Conservation (phyloP, 2,113 vertebrate genomes). For the Cervus canadensis region DNA sequence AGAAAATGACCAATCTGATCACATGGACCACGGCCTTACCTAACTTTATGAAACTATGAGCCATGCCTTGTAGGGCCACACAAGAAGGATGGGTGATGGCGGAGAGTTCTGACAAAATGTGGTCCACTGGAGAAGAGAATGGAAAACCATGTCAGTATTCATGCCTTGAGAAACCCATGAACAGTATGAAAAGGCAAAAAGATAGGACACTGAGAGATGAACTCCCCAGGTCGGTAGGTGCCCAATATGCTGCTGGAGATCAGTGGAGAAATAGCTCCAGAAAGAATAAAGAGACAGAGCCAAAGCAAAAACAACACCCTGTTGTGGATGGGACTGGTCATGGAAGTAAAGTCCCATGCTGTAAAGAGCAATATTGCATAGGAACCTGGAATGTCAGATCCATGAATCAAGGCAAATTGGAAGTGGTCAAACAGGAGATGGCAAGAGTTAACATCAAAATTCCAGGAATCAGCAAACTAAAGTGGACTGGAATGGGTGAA, state of each 20-base stretch:
- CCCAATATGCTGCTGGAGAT: background rate
- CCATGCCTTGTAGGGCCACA: background rate
- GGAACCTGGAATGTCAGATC: background rate
- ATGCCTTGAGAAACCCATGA: background rate
- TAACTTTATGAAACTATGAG: background rate
- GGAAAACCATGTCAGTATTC: background rate
- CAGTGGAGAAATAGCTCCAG: background rate
- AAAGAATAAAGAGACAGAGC: background rate
- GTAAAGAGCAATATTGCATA: background rate
- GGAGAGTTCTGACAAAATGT: background rate
- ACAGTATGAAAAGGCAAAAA: background rate
- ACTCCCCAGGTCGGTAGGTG: background rate
- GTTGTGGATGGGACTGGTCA: background rate
- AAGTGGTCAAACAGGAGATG: background rate
- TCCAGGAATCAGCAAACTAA: background rate
- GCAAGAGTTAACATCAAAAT: background rate
- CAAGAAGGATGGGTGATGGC: background rate
- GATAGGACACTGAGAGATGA: background rate
- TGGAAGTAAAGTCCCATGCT: background rate
- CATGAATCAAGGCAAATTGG: background rate
- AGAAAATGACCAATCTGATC: background rate
- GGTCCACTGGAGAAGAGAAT: background rate
- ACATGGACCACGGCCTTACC: background rate
- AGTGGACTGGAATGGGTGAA: background rate
- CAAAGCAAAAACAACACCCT: background rate